Conservation (phyloP, 1,140 invertebrate species). For the Sycobia sp. region DNA sequence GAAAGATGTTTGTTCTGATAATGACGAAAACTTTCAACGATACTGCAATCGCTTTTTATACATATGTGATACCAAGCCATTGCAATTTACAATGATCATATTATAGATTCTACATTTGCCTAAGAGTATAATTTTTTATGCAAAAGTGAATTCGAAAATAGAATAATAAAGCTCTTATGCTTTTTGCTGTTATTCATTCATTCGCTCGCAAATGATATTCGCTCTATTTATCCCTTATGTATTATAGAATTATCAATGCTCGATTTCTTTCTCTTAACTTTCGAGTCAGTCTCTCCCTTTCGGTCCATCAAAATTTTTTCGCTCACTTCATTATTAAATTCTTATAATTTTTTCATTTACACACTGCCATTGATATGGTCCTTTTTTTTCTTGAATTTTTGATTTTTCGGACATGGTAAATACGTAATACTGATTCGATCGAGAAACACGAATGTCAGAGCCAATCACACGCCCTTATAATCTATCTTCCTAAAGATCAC, state of each 20-base stretch:
- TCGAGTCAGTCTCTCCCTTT: background rate
- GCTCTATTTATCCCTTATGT: constrained; percentile 34
- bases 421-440: constrained; percentile 51
- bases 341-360: constrained; percentile 41
- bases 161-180: constrained; percentile 29
- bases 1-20: constrained; percentile 12
- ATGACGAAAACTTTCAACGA: constrained; percentile 9
- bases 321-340: constrained; percentile 38
- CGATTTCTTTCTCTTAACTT: constrained; percentile 9
- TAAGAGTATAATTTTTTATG: constrained; percentile 25
- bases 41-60: constrained; percentile 6
- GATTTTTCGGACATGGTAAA: constrained; percentile 40
- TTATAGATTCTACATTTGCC: background rate
- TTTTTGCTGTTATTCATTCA: constrained; percentile 18
- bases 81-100: constrained; percentile 23
- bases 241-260: constrained; percentile 35
- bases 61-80: constrained; percentile 31
- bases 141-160: constrained; percentile 34
- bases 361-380: constrained; percentile 39
- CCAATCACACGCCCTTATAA: constrained; percentile 30
- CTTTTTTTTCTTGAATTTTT: constrained; percentile 40
- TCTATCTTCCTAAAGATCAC: constrained; percentile 11
- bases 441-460: constrained; percentile 37
- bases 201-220: constrained; percentile 35
- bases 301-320: background rate